Percentiles rank a stretch among this genome's conserved stretches.
These are phyloP conservation scores for Cryptus armator DNA, from an alignment of 2,888 invertebrate genomes.

Conservation along the genomic window DNA sequence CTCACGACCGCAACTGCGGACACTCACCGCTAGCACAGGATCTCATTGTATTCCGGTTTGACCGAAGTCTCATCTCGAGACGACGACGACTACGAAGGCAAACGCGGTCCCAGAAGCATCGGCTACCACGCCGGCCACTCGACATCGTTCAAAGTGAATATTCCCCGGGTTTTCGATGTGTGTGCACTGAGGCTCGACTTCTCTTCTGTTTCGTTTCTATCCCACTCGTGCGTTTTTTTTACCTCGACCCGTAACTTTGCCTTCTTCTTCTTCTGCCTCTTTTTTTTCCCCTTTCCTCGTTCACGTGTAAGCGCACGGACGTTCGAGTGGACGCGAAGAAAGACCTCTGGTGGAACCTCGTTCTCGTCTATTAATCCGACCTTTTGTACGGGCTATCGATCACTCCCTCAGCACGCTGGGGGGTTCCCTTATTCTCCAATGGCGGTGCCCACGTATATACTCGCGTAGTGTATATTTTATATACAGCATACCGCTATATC, in stretches of 20 bases:
- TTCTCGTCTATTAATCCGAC: slow-evolving; percentile 79
- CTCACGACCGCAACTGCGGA: slow-evolving; percentile 61
- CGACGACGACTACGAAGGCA: slow-evolving; percentile 42
- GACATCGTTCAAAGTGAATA: slow-evolving; percentile 69
- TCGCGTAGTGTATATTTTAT: slow-evolving; percentile 33
- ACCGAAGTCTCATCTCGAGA: slow-evolving; percentile 63
- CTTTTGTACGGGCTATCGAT: slow-evolving; percentile 79
- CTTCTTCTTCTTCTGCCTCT: slow-evolving; percentile 44
- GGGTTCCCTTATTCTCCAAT: slow-evolving; percentile 50
- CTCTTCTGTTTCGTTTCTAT: slow-evolving; percentile 12
- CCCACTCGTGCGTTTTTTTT: slow-evolving; percentile 10
- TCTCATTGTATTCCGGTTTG: slow-evolving; percentile 67
- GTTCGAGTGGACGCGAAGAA: slow-evolving; percentile 62
- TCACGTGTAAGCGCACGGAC: slow-evolving; percentile 48
- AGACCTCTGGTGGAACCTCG: slow-evolving; percentile 56
- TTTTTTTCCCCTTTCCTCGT: slow-evolving; percentile 49
- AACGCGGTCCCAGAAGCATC: slow-evolving; percentile 13
- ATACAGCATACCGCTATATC: slow-evolving; percentile 31
- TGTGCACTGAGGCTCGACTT: slow-evolving; percentile 61
- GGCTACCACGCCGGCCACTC: slow-evolving; percentile 61
- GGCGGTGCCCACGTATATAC: slow-evolving; percentile 37
- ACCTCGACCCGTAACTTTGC: background rate
- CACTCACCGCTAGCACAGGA: slow-evolving; percentile 52
- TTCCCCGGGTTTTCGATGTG: slow-evolving; percentile 61
- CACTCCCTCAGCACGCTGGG: slow-evolving; percentile 73